These are phyloP conservation scores for Oncopeltus fasciatus DNA, from an alignment of 1,140 invertebrate species.

Conservation along the genomic window DNA sequence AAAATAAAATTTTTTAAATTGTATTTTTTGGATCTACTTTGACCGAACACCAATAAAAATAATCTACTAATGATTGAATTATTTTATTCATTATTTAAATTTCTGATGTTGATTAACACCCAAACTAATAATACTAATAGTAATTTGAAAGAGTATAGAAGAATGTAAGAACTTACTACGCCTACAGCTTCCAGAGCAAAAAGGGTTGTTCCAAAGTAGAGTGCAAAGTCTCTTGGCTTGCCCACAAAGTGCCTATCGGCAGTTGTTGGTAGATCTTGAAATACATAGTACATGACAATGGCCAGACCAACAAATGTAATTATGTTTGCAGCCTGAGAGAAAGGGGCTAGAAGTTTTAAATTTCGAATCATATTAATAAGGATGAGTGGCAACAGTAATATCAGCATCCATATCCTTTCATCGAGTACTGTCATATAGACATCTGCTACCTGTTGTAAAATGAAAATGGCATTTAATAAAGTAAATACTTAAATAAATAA, in stretches of 20 bases:
- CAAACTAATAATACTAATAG: too few species aligned
- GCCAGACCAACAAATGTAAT: conserved; percentile 51
- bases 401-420: conserved; percentile 39
- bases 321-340: conserved; percentile 65
- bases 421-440: conserved; percentile 29
- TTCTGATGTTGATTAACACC: too few species aligned
- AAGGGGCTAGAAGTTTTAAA: conserved; percentile 62
- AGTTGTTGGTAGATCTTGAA: conserved; percentile 42
- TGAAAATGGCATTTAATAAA: background rate
- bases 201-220: conserved; percentile 75
- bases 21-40: too few species aligned
- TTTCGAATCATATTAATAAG: conserved; percentile 58
- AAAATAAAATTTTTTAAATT: too few species aligned
- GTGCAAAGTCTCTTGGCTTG: conserved; percentile 39
- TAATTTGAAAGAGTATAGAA: too few species aligned
- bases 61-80: too few species aligned
- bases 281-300: conserved; percentile 52
- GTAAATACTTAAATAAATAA: too few species aligned
- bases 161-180: conserved; percentile 64
- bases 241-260: conserved; percentile 40
- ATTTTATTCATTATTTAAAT: too few species aligned
- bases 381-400: conserved; percentile 51
- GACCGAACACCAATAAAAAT: too few species aligned
- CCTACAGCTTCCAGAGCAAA: conserved; percentile 83
- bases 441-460: conserved; percentile 31